A percentile compares a stretch with the other conserved stretches of the same genome.
These are phyloP conservation scores for Lymantria monacha DNA, from an alignment of 2,888 invertebrate species.

Conservation along the genomic window DNA sequence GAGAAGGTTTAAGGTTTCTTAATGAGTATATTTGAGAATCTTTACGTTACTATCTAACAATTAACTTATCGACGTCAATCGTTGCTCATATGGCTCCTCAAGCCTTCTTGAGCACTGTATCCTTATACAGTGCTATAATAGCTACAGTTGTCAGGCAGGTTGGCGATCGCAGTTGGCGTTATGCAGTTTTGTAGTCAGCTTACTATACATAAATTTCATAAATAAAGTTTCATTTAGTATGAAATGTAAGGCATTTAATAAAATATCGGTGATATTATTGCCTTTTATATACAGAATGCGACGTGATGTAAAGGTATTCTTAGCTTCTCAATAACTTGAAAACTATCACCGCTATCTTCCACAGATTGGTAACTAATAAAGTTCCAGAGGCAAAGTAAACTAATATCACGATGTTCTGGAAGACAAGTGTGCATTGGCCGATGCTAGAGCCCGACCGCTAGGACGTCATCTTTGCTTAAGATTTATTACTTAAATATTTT, in stretches of 20 bases:
- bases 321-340: constrained; percentile 71
- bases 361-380: constrained; percentile 77
- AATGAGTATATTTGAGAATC: no score
- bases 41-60: no score
- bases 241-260: background rate
- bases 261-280: background rate
- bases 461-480: constrained; percentile 57
- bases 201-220: no score
- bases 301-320: background rate
- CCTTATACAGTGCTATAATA: no score
- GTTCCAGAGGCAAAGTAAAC: constrained; percentile 82
- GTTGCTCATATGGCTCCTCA: no score
- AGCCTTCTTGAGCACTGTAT: no score
- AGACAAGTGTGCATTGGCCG: constrained; percentile 46
- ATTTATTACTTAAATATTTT: constrained; percentile 78
- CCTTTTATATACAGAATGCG: background rate
- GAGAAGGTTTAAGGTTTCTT: no score
- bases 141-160: no score
- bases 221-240: no score
- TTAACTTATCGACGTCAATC: no score
- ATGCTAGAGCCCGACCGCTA: constrained; percentile 28
- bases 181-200: no score
- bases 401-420: constrained; percentile 76
- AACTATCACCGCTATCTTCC: constrained; percentile 70
- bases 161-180: no score